Evolutionary conservation across 1,140 invertebrate species (phyloP), one percentile per base, ranked within the genome.

Genomic region (Philotrypesis tridentata): DNA sequence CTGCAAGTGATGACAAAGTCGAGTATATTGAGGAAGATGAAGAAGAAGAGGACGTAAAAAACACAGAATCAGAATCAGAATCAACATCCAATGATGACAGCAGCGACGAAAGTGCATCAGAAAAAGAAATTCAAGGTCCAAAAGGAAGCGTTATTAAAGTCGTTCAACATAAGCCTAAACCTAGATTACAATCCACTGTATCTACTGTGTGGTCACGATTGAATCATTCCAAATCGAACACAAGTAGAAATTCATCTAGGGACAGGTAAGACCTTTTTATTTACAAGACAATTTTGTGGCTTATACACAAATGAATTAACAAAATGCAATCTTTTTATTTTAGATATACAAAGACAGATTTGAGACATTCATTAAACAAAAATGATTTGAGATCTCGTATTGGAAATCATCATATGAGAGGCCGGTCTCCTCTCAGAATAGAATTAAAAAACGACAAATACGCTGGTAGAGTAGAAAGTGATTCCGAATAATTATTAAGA

Each of bases 181-280:
- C 91, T 48, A 88, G 88, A 67, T 85, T 92, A 78, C 88, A 90
- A 1, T 91, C 91, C 6, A 92, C 91, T 86, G 93, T 94, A 1
- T 90, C 91, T 3, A 92, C 91, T 86, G 93, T 94, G n/a, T 94
- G 94, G 93, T 91, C 93, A 0, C 92, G 93, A 89, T 87, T 94
- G 77, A 93, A 94, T 83, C 85, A 87, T 71, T 75, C 84, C 4
- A 87, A 87, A 85, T 86, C 82, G 48, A 29, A 79, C 25, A 70
- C n/a, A 25, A 68, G 31, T 37, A 71, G 74, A 29, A 23, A 43
- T 31, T 27, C 65, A 0, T 75, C 43, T 23, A 31, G 48, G 61
- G 43, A 74, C 48, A 82, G 40, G 80, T 65, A 71, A 63, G 55
- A n/a, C 17, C n/a, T 70, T 77, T 70, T 80, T 81, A 63, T 80